Percentiles rank a stretch among this genome's conserved stretches.
phyloP scores from a whole-genome alignment of 2,888 invertebrate genomes.

The Zaprionus bogoriensis region DNA sequence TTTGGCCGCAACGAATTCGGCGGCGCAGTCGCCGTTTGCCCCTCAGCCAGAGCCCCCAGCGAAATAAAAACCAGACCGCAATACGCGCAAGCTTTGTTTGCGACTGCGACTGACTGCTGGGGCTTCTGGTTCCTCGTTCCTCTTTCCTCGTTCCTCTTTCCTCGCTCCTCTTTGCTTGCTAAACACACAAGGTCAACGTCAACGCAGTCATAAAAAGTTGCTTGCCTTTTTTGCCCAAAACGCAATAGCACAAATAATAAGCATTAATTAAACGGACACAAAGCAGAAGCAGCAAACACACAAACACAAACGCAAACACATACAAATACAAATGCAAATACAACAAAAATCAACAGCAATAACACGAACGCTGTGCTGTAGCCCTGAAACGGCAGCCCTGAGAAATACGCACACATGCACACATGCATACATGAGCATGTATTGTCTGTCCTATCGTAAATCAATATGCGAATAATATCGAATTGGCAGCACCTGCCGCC shows the following conservation, averaged over 20 bases:
- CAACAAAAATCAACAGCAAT: too few species aligned
- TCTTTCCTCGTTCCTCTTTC: neutral
- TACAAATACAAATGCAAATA: slow-evolving; percentile 1
- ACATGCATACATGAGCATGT: neutral
- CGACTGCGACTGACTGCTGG: neutral
- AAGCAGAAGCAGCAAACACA: slow-evolving; percentile 18
- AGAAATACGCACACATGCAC: neutral
- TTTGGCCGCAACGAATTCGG: slow-evolving; percentile 63
- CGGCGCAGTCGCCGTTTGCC: slow-evolving; percentile 46
- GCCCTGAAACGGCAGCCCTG: neutral
- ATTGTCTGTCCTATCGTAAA: slow-evolving; percentile 1
- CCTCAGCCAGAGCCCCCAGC: slow-evolving; percentile 6
- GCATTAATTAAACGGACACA: slow-evolving; percentile 40
- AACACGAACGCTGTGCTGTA: neutral
- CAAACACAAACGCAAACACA: slow-evolving; percentile 1
- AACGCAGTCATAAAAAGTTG: slow-evolving; percentile 16
- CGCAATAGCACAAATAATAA: slow-evolving; percentile 47
- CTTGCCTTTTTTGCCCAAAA: slow-evolving; percentile 30
- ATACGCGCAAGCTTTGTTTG: slow-evolving; percentile 33
- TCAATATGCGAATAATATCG: slow-evolving; percentile 12
- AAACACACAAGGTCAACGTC: slow-evolving; percentile 47
- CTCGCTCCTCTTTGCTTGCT: slow-evolving; percentile 16
- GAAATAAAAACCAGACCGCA: neutral
- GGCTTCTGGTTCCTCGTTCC: neutral
- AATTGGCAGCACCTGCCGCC: neutral